Conservation (phyloP, 2,113 vertebrate species). For the Laticauda laticaudata region DNA sequence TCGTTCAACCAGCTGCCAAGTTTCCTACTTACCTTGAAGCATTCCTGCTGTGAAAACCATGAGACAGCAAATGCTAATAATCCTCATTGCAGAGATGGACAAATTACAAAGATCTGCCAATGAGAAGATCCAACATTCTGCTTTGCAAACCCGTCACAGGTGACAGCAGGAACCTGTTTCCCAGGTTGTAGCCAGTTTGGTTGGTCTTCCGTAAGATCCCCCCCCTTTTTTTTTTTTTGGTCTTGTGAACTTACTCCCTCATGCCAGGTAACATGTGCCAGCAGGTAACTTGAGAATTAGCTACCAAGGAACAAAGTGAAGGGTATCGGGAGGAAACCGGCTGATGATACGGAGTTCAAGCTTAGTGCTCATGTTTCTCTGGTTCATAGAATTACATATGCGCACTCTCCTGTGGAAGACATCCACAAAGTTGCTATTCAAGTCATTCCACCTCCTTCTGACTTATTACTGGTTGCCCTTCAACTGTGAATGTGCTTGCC, state of each 20-base stretch:
- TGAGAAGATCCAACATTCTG: background rate
- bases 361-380: background rate
- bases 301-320: background rate
- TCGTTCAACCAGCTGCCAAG: background rate
- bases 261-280: conserved; percentile 48
- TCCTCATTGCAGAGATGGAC: conserved; percentile 42
- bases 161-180: background rate
- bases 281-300: conserved; percentile 58
- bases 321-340: conserved; percentile 7
- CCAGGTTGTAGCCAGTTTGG: background rate
- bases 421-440: background rate
- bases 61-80: conserved; percentile 42
- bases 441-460: background rate
- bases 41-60: conserved; percentile 53
- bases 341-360: background rate
- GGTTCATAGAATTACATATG: background rate
- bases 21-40: conserved; percentile 64
- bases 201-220: background rate
- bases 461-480: background rate
- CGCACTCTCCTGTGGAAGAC: background rate
- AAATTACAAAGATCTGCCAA: background rate
- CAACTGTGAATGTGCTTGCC: background rate
- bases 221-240: accelerated
- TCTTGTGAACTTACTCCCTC: background rate
- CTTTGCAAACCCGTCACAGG: background rate